These are phyloP conservation scores for Muscicapa comitata DNA, from an alignment of 2,797 vertebrate genomes.

Conservation along the genomic window DNA sequence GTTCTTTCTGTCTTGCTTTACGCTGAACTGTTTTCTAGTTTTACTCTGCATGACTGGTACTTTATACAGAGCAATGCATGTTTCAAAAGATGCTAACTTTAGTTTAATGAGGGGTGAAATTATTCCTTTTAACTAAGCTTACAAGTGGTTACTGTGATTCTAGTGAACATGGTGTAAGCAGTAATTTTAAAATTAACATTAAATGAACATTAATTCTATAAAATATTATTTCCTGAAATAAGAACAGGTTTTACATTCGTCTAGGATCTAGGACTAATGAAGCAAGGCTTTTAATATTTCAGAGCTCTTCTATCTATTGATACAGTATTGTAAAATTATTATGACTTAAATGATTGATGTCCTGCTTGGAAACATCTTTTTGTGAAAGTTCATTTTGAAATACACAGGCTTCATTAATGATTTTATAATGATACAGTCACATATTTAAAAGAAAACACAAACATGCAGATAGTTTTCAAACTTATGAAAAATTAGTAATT, in stretches of 20 bases:
- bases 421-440: not conserved
- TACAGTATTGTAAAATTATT: not conserved
- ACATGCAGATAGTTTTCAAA: not conserved
- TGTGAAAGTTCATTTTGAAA: not conserved
- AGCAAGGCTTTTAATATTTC: not conserved
- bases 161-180: not conserved
- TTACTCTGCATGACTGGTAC: not conserved
- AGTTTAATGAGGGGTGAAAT: not conserved
- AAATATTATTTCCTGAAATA: not conserved
- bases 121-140: not conserved
- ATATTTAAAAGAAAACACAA: rapidly evolving
- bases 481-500: not conserved
- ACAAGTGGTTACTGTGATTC: not conserved
- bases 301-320: not conserved
- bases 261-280: not conserved
- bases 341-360: not conserved
- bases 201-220: not conserved
- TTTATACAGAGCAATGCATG: not conserved
- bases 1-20: not conserved
- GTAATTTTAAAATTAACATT: not conserved
- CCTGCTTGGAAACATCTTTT: not conserved
- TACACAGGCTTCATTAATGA: not conserved
- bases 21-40: not conserved
- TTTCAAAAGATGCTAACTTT: not conserved
- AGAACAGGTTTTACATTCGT: not conserved